Conservation (phyloP, 2,888 invertebrate genomes). For the Dioctria linearis region DNA sequence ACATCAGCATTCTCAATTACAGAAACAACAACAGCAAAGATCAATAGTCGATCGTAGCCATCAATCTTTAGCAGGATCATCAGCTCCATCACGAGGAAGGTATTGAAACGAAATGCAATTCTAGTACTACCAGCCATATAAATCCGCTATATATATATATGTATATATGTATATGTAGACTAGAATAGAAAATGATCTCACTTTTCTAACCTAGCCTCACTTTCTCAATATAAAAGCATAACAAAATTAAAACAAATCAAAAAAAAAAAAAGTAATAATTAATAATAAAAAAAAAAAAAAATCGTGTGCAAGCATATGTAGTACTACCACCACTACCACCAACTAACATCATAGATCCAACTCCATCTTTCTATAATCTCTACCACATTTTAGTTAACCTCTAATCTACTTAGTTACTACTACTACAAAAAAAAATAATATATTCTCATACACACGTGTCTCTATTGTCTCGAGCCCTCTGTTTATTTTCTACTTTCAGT, state of each 20-base stretch:
- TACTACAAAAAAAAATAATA: not conserved
- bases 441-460: constrained; percentile 49
- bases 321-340: constrained; percentile 30
- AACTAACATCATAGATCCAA: constrained; percentile 54
- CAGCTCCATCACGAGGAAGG: constrained; percentile 65
- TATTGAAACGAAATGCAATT: constrained; percentile 63
- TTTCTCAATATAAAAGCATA: constrained; percentile 28
- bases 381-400: constrained; percentile 47
- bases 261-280: constrained; percentile 18
- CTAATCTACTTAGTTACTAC: constrained; percentile 48
- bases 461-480: constrained; percentile 53
- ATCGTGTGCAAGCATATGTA: constrained; percentile 37
- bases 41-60: constrained; percentile 53
- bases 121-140: constrained; percentile 50
- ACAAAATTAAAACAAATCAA: constrained; percentile 21
- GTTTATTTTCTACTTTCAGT: constrained; percentile 61
- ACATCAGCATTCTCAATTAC: constrained; percentile 55
- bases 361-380: constrained; percentile 48
- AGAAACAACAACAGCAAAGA: constrained; percentile 60
- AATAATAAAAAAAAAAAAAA: constrained; percentile 24
- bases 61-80: constrained; percentile 51
- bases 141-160: constrained; percentile 2
- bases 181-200: constrained; percentile 53
- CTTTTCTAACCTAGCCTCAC: constrained; percentile 56
- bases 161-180: constrained; percentile 11